Conservation (phyloP, 2,888 invertebrate genomes). For the Papilio gigon region DNA sequence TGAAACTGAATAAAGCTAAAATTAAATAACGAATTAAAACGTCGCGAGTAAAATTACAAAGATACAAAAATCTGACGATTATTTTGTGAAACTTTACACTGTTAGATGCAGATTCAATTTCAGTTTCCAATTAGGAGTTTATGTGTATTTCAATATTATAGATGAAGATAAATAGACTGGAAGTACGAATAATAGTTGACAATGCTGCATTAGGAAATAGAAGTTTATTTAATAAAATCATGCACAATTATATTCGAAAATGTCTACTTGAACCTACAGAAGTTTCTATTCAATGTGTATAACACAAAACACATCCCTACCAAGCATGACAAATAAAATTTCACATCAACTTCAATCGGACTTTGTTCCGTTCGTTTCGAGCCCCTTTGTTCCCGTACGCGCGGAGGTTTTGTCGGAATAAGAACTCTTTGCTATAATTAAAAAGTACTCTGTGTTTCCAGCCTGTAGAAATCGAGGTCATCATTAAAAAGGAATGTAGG, state of each 20-base stretch:
- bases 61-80: not conserved
- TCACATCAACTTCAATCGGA: conserved; percentile 3
- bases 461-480: conserved; percentile 8
- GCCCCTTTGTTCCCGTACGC: conserved; percentile 12
- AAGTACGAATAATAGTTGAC: too few species aligned
- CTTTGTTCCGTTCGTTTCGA: conserved; percentile 14
- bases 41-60: not conserved
- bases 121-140: not conserved
- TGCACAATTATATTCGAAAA: not conserved
- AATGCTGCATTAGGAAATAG: too few species aligned
- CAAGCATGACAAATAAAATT: conserved; percentile 10
- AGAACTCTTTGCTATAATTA: conserved; percentile 21
- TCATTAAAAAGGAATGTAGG: not conserved
- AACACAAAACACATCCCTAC: not conserved
- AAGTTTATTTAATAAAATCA: not conserved
- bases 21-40: not conserved
- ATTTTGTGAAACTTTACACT: not conserved
- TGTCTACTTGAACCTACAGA: not conserved
- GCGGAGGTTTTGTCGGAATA: conserved; percentile 20
- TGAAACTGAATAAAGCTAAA: not conserved
- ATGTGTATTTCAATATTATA: not conserved
- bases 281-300: not conserved
- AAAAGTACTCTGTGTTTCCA: conserved; percentile 20
- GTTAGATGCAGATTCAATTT: not conserved
- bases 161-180: too few species aligned